Conservation (phyloP, 2,113 vertebrate genomes). For the Caranx ignobilis region DNA sequence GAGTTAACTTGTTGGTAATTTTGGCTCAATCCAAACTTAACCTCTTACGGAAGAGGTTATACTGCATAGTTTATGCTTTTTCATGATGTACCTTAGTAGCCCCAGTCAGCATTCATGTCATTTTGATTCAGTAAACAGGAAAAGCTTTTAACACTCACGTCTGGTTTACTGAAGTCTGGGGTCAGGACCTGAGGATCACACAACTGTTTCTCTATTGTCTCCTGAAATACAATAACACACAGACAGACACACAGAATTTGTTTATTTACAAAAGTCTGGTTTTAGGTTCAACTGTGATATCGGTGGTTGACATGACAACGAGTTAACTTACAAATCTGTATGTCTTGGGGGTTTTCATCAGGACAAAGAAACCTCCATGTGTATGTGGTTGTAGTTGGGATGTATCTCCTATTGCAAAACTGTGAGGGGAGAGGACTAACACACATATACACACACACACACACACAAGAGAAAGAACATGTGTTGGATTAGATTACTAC, state of each 20-base stretch:
- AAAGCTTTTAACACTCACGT: constrained; percentile 83
- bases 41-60: not conserved
- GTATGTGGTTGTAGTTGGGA: constrained; percentile 89
- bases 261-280: not conserved
- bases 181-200: constrained; percentile 88
- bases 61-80: not conserved
- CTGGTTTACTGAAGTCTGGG: constrained; percentile 95
- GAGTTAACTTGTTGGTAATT: not conserved
- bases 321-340: constrained; percentile 92
- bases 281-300: not conserved
- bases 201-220: constrained; percentile 90
- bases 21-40: not conserved
- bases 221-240: constrained; percentile 80
- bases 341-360: constrained; percentile 90
- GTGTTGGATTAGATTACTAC: not conserved
- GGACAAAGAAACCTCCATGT: constrained; percentile 93
- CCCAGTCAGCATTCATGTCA: not conserved
- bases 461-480: not conserved
- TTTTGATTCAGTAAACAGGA: not conserved
- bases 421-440: constrained; percentile 92
- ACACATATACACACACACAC: constrained; percentile 27
- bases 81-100: not conserved
- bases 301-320: not conserved
- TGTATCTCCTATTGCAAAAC: constrained; percentile 94
- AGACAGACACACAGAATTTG: not conserved